Conservation (phyloP, 2,888 invertebrate genomes). For the Aricia artaxerxes region DNA sequence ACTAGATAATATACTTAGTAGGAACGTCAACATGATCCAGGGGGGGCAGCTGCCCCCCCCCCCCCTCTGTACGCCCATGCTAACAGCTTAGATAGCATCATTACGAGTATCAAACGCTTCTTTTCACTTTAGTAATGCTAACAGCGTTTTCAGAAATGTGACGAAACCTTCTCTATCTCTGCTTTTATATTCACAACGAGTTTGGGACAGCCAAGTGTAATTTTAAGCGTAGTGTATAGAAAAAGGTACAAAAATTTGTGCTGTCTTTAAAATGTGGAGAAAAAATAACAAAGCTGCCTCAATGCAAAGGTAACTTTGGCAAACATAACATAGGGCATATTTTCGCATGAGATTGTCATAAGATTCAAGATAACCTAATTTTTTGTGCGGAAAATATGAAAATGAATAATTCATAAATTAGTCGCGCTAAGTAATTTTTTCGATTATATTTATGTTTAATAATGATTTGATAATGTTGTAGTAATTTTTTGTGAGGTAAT, state of each 20-base stretch:
- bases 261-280: not conserved
- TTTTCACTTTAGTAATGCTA: not conserved
- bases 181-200: not conserved
- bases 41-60: too few relatives aligned
- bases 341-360: not conserved
- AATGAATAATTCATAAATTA: slow-evolving; percentile 28
- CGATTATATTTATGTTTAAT: slow-evolving; percentile 13
- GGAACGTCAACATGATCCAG: too few relatives aligned
- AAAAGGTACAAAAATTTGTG: not conserved
- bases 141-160: not conserved
- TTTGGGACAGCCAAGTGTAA: not conserved
- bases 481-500: not conserved
- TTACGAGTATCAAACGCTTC: not conserved
- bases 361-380: not conserved
- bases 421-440: slow-evolving; percentile 17
- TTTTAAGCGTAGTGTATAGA: slow-evolving; percentile 4
- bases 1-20: too few relatives aligned
- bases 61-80: too few relatives aligned
- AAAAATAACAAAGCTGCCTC: not conserved
- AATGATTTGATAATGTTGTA: not conserved
- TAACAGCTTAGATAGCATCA: not conserved
- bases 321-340: not conserved
- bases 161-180: not conserved
- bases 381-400: slow-evolving; percentile 4
- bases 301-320: not conserved